Conservation (phyloP, 2,113 vertebrate genomes). For the Xiphophorus maculatus region DNA sequence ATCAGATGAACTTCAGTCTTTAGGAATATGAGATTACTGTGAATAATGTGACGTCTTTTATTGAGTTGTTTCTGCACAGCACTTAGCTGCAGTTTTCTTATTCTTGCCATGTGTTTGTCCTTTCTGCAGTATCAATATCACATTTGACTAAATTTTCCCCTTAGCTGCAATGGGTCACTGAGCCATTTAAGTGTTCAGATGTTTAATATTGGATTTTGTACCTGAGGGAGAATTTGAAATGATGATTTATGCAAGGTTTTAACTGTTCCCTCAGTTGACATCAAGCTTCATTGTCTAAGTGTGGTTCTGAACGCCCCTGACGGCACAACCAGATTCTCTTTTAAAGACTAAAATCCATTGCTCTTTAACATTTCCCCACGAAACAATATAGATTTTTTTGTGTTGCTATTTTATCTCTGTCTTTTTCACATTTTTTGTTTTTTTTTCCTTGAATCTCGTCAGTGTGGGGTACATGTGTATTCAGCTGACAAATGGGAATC, state of each 20-base stretch:
- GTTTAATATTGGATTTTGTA: slow-evolving; percentile 55
- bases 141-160: slow-evolving; percentile 26
- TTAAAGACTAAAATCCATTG: slow-evolving; percentile 1
- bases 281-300: slow-evolving; percentile 11
- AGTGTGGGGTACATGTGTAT: slow-evolving; percentile 31
- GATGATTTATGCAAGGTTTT: slow-evolving; percentile 52
- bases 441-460: slow-evolving; percentile 24
- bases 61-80: slow-evolving; percentile 17
- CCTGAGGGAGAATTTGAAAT: slow-evolving; percentile 31
- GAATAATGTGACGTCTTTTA: slow-evolving; percentile 34
- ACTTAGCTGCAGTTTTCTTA: slow-evolving; percentile 15
- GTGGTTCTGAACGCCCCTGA: slow-evolving; percentile 11
- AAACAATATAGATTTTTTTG: background rate
- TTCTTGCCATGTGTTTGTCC: slow-evolving; percentile 24
- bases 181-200: slow-evolving; percentile 56
- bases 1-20: slow-evolving; percentile 20
- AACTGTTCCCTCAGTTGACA: slow-evolving; percentile 20
- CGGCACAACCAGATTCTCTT: background rate
- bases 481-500: slow-evolving; percentile 66
- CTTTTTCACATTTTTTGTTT: background rate
- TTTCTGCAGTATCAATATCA: slow-evolving; percentile 33
- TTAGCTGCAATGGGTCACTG: slow-evolving; percentile 44
- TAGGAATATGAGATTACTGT: slow-evolving; percentile 19
- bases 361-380: slow-evolving; percentile 10
- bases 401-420: background rate